These are phyloP conservation scores for Caenorhabditis macrosperma DNA, from an alignment of 2,888 invertebrate species.

Conservation along the genomic window DNA sequence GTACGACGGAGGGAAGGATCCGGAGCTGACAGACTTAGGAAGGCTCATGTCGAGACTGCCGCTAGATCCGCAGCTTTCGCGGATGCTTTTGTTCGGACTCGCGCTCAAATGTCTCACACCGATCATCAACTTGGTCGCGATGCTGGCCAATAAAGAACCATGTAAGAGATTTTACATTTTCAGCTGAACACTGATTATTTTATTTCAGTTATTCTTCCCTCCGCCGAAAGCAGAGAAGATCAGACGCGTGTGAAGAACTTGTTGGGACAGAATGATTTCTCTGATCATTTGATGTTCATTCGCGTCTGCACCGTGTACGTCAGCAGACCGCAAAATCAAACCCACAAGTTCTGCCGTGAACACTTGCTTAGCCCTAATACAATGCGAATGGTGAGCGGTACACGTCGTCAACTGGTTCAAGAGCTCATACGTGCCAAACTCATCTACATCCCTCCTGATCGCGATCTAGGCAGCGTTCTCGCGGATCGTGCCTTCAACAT, in stretches of 20 bases:
- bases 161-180: constrained; percentile 81
- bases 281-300: constrained; percentile 92
- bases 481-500: constrained; percentile 19
- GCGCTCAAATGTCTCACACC: constrained; percentile 94
- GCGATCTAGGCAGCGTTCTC: constrained; percentile 1
- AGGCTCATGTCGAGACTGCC: constrained; percentile 91
- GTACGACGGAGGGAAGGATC: constrained; percentile 59
- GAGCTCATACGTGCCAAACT: constrained; percentile 74
- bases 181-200: not conserved
- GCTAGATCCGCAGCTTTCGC: constrained; percentile 89
- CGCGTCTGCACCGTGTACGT: constrained; percentile 79
- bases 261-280: constrained; percentile 87
- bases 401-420: constrained; percentile 83
- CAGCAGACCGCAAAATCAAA: not conserved
- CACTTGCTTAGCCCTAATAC: constrained; percentile 88
- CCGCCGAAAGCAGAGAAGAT: constrained; percentile 47
- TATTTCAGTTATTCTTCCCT: constrained; percentile 80
- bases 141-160: constrained; percentile 87
- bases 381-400: constrained; percentile 92
- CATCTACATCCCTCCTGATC: constrained; percentile 30
- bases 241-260: constrained; percentile 85
- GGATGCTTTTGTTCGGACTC: constrained; percentile 91
- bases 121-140: constrained; percentile 91
- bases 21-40: constrained; percentile 76
- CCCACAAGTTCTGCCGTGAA: constrained; percentile 84